Evolutionary conservation across 2,113 vertebrate genomes (phyloP).

Genomic region (Pithys albifrons): DNA sequence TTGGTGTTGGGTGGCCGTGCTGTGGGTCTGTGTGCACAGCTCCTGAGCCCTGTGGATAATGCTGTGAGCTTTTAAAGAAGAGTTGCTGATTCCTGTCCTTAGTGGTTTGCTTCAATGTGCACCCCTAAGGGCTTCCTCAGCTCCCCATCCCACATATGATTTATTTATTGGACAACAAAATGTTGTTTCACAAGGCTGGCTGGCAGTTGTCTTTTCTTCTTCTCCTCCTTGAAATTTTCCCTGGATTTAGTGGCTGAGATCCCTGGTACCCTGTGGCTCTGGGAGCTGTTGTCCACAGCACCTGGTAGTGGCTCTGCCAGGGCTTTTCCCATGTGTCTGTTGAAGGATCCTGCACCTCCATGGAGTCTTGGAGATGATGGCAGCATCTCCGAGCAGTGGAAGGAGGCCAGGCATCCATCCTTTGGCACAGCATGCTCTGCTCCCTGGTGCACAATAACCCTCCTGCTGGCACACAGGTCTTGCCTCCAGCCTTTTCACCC

Average conservation of each 20-base stretch:
- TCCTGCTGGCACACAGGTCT: not conserved
- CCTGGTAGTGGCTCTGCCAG: not conserved
- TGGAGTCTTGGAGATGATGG: rapidly evolving
- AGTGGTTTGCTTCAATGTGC: not conserved
- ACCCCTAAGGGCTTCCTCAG: not conserved
- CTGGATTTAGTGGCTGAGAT: not conserved
- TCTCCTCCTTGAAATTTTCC: not conserved
- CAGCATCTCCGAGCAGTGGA: not conserved
- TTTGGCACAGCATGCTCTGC: not conserved
- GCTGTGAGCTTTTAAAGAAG: not conserved
- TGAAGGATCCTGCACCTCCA: not conserved
- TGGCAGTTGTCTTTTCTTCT: not conserved
- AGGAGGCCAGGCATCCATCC: not conserved
- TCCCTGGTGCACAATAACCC: not conserved
- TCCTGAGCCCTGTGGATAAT: not conserved
- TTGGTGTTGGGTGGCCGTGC: not conserved
- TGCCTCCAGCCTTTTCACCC: not conserved
- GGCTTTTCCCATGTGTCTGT: not conserved
- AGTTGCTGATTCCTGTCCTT: not conserved
- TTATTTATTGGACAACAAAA: not conserved
- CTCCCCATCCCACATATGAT: rapidly evolving
- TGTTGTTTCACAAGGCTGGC: not conserved
- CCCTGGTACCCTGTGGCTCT: rapidly evolving
- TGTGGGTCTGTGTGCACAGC: not conserved
- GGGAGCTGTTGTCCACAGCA: not conserved